Evolutionary conservation across 2,888 invertebrate species (phyloP), one percentile per base, ranked within the genome.

Genomic region (Candidula unifasciata): DNA sequence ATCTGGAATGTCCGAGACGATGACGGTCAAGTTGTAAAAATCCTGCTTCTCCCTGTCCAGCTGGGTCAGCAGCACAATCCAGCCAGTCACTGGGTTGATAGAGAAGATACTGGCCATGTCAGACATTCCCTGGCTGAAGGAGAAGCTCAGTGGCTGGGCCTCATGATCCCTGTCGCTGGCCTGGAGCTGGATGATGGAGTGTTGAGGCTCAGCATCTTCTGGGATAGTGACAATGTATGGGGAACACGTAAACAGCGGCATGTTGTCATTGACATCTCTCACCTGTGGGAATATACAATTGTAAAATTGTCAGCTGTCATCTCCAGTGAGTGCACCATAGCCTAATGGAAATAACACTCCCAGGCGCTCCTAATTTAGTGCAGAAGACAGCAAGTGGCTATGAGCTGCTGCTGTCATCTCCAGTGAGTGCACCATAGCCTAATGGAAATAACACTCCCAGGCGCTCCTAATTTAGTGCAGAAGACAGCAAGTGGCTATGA

Each of bases 181-280:
- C 18, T 96, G 85, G 95, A 93, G 90, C 80, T 91, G 90, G 18
- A 93, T 86, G 33, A 93, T 88, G 18, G 87, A 86, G 30, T 91
- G 89, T 10, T 92, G 91, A 27, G 91, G 86, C 10, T 88, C 88
- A 27, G 91, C 87, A 94, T 97, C 97, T 94, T 98, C 98, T 0
- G 97, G 96, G 24, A 98, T 94, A 87, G 95, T 95, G 37, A 97
- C 94, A 84, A 95, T 95, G 94, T 98, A 98, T 0, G 96, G 96
- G 91, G 95, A 96, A 91, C 96, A 97, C 93, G 97, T 97, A 94
- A 98, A 98, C 88, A 95, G 95, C 0, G 98, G 98, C 80, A 96
- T 95, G 94, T 97, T 97, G 94, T 98, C 98, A 94, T 98, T 98
- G 88, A 96, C 96, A 93, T 98, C 98, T 87, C 96, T 95, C 85